A percentile compares a stretch with the other conserved stretches of the same genome.
These are phyloP conservation scores for Craniophora ligustri DNA, from an alignment of 2,888 invertebrate genomes.

Conservation along the genomic window DNA sequence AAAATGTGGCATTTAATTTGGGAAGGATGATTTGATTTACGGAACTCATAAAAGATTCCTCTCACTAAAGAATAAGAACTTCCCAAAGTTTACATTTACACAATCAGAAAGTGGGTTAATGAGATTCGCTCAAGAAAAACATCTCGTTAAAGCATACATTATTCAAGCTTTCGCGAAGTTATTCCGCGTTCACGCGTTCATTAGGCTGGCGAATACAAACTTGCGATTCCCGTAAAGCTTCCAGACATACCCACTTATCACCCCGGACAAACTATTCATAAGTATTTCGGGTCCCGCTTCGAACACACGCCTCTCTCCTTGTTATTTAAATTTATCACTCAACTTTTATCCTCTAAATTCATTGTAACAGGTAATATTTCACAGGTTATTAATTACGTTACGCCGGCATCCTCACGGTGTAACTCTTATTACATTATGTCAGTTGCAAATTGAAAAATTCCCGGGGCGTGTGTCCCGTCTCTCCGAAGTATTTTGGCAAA, in stretches of 20 bases:
- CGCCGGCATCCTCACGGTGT: constrained; percentile 85
- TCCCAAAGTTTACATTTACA: constrained; percentile 85
- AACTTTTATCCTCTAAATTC: constrained; percentile 88
- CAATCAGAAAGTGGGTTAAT: constrained; percentile 88
- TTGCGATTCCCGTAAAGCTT: constrained; percentile 77
- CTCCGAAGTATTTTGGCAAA: constrained; percentile 87
- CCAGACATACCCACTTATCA: constrained; percentile 82
- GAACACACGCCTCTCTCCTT: constrained; percentile 70
- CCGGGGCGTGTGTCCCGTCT: constrained; percentile 87
- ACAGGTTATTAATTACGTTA: constrained; percentile 88
- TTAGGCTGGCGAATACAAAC: constrained; percentile 83
- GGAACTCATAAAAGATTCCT: constrained; percentile 79
- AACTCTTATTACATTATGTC: constrained; percentile 88
- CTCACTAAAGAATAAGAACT: constrained; percentile 80
- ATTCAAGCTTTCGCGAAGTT: constrained; percentile 87
- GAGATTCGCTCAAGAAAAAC: constrained; percentile 88
- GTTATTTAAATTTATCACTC: constrained; percentile 89
- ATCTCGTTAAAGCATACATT: constrained; percentile 88
- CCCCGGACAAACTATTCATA: constrained; percentile 83
- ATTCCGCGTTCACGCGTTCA: constrained; percentile 88
- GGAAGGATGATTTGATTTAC: constrained; percentile 76
- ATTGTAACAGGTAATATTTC: constrained; percentile 88
- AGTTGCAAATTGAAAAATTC: constrained; percentile 89
- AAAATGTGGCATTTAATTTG: constrained; percentile 63
- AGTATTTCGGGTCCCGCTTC: constrained; percentile 79